phyloP scores from a whole-genome alignment of 1,140 invertebrate species.

The Formica selysi region DNA sequence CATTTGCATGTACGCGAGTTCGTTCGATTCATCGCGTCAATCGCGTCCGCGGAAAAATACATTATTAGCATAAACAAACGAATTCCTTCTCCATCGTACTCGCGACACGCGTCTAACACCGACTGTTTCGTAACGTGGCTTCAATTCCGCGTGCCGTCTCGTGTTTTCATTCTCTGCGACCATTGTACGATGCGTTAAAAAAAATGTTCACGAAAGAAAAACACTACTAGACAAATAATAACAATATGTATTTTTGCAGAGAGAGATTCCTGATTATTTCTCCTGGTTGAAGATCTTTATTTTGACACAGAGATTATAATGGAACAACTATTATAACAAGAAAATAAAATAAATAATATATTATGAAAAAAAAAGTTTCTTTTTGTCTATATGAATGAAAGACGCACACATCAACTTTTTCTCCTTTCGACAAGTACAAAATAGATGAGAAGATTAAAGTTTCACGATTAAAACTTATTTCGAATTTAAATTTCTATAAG shows the following conservation, averaged over 20 bases:
- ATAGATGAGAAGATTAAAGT: conserved; percentile 7
- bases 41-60: conserved; percentile 44
- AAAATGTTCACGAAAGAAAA: background rate
- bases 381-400: background rate
- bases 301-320: background rate
- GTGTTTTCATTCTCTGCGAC: background rate
- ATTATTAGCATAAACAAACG: conserved; percentile 37
- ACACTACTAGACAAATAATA: background rate
- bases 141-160: background rate
- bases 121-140: conserved; percentile 22
- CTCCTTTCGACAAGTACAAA: background rate
- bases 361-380: background rate
- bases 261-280: background rate
- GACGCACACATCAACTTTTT: background rate
- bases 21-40: conserved; percentile 28
- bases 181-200: background rate
- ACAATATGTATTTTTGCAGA: background rate
- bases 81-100: background rate
- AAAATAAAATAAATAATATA: background rate
- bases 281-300: background rate
- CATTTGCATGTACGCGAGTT: conserved; percentile 36
- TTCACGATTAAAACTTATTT: conserved; percentile 30
- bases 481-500: conserved; percentile 7
- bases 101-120: background rate
- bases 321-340: background rate